Evolutionary conservation across 2,113 vertebrate genomes (phyloP).

Genomic region (Myotis brandtii): DNA sequence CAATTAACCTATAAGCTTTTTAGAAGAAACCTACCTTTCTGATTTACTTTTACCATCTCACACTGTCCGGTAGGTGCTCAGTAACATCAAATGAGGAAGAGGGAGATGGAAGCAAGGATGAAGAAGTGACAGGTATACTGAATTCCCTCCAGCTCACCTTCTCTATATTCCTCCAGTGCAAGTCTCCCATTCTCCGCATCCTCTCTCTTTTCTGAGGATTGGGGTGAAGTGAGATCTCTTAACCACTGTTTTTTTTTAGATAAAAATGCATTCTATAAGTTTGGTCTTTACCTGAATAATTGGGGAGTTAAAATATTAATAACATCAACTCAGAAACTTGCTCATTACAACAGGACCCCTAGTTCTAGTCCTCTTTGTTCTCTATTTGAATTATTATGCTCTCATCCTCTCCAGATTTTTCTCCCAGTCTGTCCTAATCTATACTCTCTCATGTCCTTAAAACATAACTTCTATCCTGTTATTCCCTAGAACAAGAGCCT

Average conservation of each 20-base stretch:
- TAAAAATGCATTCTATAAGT: background rate
- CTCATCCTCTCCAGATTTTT: background rate
- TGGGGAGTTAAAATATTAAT: background rate
- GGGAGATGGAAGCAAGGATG: background rate
- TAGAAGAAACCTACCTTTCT: constrained; percentile 24
- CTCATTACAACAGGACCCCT: background rate
- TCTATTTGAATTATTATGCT: background rate
- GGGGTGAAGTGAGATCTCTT: background rate
- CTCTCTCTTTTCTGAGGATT: background rate
- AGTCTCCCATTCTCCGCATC: background rate
- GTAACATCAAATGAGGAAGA: background rate
- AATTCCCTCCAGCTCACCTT: background rate
- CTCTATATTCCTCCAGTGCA: background rate
- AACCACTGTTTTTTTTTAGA: background rate
- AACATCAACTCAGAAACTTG: background rate
- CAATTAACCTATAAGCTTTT: background rate
- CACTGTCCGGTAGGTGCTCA: background rate
- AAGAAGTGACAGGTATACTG: background rate
- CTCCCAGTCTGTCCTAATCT: background rate
- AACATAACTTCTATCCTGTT: background rate
- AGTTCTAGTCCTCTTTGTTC: background rate
- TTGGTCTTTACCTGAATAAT: background rate
- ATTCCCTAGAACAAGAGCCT: background rate
- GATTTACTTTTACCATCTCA: background rate
- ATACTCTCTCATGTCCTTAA: background rate